These are phyloP conservation scores for Ligdia adustata DNA, from an alignment of 2,888 invertebrate species.

Conservation along the genomic window DNA sequence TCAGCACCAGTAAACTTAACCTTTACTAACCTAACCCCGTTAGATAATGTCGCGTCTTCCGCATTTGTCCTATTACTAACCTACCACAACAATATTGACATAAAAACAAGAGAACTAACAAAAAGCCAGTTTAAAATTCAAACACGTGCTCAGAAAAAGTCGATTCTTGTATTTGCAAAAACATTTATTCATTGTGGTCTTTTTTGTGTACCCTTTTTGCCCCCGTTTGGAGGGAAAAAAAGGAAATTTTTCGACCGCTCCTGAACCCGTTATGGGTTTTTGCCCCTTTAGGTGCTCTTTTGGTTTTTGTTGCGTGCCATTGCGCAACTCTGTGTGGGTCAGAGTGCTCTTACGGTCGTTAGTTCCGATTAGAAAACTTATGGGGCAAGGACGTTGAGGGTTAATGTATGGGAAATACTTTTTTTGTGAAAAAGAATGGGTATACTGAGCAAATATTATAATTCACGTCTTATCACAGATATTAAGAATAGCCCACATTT, in stretches of 20 bases:
- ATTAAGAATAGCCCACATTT: too few species aligned
- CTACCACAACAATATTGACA: conserved; percentile 62
- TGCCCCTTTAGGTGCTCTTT: conserved; percentile 58
- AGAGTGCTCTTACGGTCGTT: conserved; percentile 31
- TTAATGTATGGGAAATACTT: conserved; percentile 7
- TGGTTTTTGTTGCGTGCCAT: conserved; percentile 53
- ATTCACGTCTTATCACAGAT: too few species aligned
- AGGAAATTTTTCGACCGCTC: conserved; percentile 45
- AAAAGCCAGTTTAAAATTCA: conserved; percentile 69
- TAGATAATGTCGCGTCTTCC: conserved; percentile 28
- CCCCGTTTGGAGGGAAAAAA: conserved; percentile 63
- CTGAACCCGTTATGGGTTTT: conserved; percentile 75
- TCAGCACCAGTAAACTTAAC: too few species aligned
- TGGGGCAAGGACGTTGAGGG: conserved; percentile 18
- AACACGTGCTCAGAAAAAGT: conserved; percentile 78
- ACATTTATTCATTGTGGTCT: conserved; percentile 70
- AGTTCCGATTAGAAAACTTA: conserved; percentile 16
- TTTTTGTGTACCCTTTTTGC: conserved; percentile 71
- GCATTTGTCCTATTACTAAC: conserved; percentile 45
- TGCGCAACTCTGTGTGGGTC: conserved; percentile 55
- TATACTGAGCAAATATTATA: too few species aligned
- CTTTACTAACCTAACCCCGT: conserved; percentile 2
- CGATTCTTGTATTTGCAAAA: conserved; percentile 73
- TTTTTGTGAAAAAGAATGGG: too few species aligned
- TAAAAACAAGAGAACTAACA: conserved; percentile 53